phyloP scores from a whole-genome alignment of 1,140 invertebrate species.

The Theocolax elegans region DNA sequence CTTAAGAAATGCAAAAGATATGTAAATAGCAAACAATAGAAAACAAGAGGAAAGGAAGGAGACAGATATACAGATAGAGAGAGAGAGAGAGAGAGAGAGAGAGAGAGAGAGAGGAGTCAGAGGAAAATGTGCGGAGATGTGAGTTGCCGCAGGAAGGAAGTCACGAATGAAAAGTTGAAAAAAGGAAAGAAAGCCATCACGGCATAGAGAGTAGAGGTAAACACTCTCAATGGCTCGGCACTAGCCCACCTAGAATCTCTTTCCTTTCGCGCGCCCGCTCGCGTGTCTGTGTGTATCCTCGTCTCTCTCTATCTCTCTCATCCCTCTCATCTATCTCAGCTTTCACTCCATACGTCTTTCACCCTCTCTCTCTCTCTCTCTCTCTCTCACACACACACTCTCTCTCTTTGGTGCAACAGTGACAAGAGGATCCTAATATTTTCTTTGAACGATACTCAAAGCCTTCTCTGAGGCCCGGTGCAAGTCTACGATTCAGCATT shows the following conservation, averaged over 20 bases:
- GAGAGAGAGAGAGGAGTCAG: background rate
- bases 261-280: too few relatives aligned
- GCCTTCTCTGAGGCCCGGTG: background rate
- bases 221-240: background rate
- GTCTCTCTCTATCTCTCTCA: too few relatives aligned
- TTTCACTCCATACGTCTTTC: too few relatives aligned
- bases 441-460: slow-evolving; percentile 17
- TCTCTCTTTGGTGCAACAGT: background rate
- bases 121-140: too few relatives aligned
- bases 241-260: background rate
- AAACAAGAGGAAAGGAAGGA: background rate
- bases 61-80: background rate
- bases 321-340: too few relatives aligned
- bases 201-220: background rate
- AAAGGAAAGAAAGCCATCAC: background rate
- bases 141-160: too few relatives aligned
- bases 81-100: background rate
- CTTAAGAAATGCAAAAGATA: background rate
- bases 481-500: background rate
- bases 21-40: background rate
- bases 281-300: too few relatives aligned
- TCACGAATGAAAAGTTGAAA: too few relatives aligned
- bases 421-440: slow-evolving; percentile 7
- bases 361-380: background rate
- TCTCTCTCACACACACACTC: background rate